Evolutionary conservation across 2,888 invertebrate genomes (phyloP).

Genomic region (Clusia tigrina): DNA sequence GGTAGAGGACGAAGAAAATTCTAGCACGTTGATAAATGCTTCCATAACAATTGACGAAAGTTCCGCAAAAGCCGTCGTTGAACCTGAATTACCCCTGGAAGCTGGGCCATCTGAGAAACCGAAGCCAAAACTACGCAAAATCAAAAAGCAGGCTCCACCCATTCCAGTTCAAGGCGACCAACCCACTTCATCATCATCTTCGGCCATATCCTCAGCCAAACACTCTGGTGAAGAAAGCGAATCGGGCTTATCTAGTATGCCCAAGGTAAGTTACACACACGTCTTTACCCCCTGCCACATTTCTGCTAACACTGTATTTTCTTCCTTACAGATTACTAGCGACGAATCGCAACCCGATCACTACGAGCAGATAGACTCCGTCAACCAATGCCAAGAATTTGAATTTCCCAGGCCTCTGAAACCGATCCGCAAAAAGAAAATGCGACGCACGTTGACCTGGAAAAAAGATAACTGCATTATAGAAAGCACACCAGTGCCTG

Average conservation of each 20-base stretch:
- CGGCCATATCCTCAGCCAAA: constrained; percentile 39
- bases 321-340: constrained; percentile 43
- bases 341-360: constrained; percentile 52
- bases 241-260: constrained; percentile 50
- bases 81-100: neutral
- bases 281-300: neutral
- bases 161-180: constrained; percentile 35
- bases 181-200: constrained; percentile 24
- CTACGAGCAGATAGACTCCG: neutral
- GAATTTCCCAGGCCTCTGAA: constrained; percentile 49
- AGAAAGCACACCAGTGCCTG: constrained; percentile 44
- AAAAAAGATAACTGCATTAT: constrained; percentile 53
- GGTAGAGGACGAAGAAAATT: constrained; percentile 23
- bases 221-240: constrained; percentile 52
- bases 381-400: constrained; percentile 29
- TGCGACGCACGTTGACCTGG: constrained; percentile 50
- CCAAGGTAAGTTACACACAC: constrained; percentile 46
- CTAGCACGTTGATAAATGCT: neutral
- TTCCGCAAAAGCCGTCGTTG: neutral
- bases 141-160: constrained; percentile 36
- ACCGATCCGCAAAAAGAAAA: constrained; percentile 54
- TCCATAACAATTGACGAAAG: neutral
- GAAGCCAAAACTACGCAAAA: constrained; percentile 31
- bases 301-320: neutral
- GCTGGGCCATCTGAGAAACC: neutral